Percentiles rank a stretch among this genome's conserved stretches.
phyloP scores from a whole-genome alignment of 1,140 invertebrate species.

The Drosophila nikananu region DNA sequence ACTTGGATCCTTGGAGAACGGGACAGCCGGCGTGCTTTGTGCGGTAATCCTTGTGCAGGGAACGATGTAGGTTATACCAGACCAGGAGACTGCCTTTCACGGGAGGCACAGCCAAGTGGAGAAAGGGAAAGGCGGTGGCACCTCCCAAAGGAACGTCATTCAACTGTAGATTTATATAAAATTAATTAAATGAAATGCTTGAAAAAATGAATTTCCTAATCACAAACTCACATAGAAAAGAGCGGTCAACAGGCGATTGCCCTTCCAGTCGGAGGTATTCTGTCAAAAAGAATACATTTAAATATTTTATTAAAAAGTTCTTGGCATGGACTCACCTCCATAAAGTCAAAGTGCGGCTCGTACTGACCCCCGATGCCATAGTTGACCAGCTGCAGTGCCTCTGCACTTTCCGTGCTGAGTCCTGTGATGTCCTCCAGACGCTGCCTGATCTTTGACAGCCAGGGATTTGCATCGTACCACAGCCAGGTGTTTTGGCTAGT shows the following conservation, averaged over 20 bases:
- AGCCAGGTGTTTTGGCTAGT: slow-evolving; percentile 99
- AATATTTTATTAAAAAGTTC: background rate
- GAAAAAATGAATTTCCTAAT: background rate
- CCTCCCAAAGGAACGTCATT: slow-evolving; percentile 97
- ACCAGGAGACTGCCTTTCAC: slow-evolving; percentile 95
- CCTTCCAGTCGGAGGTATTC: slow-evolving; percentile 80
- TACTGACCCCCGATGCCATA: slow-evolving; percentile 91
- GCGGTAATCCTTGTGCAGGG: slow-evolving; percentile 94
- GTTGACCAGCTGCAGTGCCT: slow-evolving; percentile 89
- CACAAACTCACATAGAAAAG: slow-evolving; percentile 86
- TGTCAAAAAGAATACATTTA: background rate
- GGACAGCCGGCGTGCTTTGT: slow-evolving; percentile 99
- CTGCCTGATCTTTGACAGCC: slow-evolving; percentile 82
- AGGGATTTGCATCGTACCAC: slow-evolving; percentile 92
- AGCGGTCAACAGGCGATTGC: slow-evolving; percentile 74
- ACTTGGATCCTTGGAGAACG: slow-evolving; percentile 97
- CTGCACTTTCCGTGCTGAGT: slow-evolving; percentile 91
- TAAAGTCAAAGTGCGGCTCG: slow-evolving; percentile 90
- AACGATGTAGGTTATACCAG: slow-evolving; percentile 97
- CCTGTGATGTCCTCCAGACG: slow-evolving; percentile 92
- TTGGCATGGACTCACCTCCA: slow-evolving; percentile 87
- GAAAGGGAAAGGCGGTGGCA: slow-evolving; percentile 96
- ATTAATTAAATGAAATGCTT: background rate
- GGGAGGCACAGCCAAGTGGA: slow-evolving; percentile 94
- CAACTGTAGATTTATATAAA: slow-evolving; percentile 88